A percentile compares a stretch with the other conserved stretches of the same genome.
These are phyloP conservation scores for Torymus tubicola DNA, from an alignment of 2,888 invertebrate species.

Conservation along the genomic window DNA sequence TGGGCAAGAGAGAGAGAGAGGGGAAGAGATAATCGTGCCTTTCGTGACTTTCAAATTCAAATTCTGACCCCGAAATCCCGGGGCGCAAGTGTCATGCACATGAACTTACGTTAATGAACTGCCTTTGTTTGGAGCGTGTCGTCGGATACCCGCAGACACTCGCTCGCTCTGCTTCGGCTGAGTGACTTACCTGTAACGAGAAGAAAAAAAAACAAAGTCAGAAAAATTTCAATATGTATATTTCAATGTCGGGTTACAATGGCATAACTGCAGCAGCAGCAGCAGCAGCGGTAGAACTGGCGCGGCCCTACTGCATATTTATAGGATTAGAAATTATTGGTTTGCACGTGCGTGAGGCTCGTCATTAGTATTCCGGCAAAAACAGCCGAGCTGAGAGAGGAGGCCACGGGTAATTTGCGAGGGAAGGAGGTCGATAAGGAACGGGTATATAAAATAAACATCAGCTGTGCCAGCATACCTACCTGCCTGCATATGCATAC, in stretches of 20 bases:
- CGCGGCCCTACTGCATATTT: slow-evolving; percentile 26
- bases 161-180: neutral
- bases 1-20: too few relatives aligned
- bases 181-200: slow-evolving; percentile 29
- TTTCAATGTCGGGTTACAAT: slow-evolving; percentile 17
- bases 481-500: too few relatives aligned
- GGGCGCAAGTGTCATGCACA: slow-evolving; percentile 47
- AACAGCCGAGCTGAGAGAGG: neutral
- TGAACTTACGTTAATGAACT: slow-evolving; percentile 52
- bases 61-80: slow-evolving; percentile 55
- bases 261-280: neutral
- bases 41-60: slow-evolving; percentile 56
- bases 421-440: slow-evolving; percentile 3
- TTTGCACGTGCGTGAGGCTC: slow-evolving; percentile 1
- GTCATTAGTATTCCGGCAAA: slow-evolving; percentile 13
- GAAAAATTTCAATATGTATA: slow-evolving; percentile 32
- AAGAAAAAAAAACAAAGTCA: slow-evolving; percentile 17
- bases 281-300: neutral
- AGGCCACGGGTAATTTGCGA: slow-evolving; percentile 8
- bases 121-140: slow-evolving; percentile 26
- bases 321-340: slow-evolving; percentile 16
- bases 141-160: neutral
- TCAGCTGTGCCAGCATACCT: neutral
- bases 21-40: slow-evolving; percentile 27
- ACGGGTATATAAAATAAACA: slow-evolving; percentile 25